Conservation (phyloP, 2,888 invertebrate genomes). For the Eudasyphora cyanicolor region DNA sequence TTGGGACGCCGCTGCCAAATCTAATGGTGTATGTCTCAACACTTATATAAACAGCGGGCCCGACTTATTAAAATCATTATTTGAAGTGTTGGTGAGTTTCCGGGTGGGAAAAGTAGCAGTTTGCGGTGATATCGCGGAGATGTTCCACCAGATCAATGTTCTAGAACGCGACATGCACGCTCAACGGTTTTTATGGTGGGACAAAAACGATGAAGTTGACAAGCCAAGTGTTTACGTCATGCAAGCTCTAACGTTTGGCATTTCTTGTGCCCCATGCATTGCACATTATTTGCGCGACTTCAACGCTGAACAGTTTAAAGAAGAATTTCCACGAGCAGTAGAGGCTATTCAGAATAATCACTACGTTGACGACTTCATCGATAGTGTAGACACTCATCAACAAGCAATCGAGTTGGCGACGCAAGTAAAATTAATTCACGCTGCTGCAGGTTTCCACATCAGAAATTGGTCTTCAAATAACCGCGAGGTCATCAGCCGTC, state of each 20-base stretch:
- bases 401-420: neutral
- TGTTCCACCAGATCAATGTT: conserved; percentile 55
- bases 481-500: conserved; percentile 25
- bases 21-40: too few species aligned
- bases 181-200: conserved; percentile 55
- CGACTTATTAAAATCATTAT: conserved; percentile 66
- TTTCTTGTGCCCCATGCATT: conserved; percentile 55
- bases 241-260: conserved; percentile 54
- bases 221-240: conserved; percentile 54
- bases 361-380: conserved; percentile 47
- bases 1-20: conserved; percentile 34
- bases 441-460: neutral
- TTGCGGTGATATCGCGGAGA: conserved; percentile 55
- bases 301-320: conserved; percentile 36
- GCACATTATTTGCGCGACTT: conserved; percentile 39
- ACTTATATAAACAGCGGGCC: too few species aligned
- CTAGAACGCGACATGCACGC: conserved; percentile 46
- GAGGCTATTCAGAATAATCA: conserved; percentile 25
- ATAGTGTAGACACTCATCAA: neutral
- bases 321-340: conserved; percentile 23
- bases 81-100: conserved; percentile 46
- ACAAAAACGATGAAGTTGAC: conserved; percentile 11
- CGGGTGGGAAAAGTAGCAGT: conserved; percentile 54
- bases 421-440: neutral
- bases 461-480: conserved; percentile 49